A percentile compares a stretch with the other conserved stretches of the same genome.
Conservation (phyloP, 2,797 vertebrate genomes). For the Enteromius viviparus region DNA sequence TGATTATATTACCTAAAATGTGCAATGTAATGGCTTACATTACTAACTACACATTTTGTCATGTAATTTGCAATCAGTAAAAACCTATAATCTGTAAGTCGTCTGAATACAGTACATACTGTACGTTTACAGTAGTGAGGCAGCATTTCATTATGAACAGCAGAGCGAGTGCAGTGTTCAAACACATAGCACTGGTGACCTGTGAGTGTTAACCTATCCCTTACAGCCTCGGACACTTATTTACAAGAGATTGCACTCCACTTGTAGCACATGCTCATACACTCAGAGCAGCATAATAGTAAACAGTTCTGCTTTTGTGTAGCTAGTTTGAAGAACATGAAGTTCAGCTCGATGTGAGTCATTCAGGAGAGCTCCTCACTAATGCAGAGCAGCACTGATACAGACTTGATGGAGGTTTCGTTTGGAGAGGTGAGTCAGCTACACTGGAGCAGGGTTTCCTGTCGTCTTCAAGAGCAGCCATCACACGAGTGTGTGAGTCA, state of each 20-base stretch:
- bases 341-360: conserved; percentile 20
- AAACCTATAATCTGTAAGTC: no score
- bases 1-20: no score
- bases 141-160: not conserved
- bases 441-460: conserved; percentile 27
- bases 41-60: no score
- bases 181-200: not conserved
- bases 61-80: no score
- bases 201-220: not conserved
- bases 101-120: not conserved
- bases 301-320: conserved; percentile 23
- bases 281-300: not conserved
- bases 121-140: not conserved
- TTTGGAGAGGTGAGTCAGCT: conserved; percentile 31
- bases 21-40: no score
- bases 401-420: not conserved
- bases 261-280: not conserved
- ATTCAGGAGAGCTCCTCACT: conserved; percentile 9
- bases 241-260: not conserved
- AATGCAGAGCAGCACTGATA: not conserved
- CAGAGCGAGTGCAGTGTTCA: no score
- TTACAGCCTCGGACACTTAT: not conserved
- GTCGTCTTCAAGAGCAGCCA: not conserved
- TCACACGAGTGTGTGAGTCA: conserved; percentile 19
- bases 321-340: conserved; percentile 8